These are phyloP conservation scores for Oplegnathus fasciatus DNA, from an alignment of 2,113 vertebrate genomes.

Conservation along the genomic window DNA sequence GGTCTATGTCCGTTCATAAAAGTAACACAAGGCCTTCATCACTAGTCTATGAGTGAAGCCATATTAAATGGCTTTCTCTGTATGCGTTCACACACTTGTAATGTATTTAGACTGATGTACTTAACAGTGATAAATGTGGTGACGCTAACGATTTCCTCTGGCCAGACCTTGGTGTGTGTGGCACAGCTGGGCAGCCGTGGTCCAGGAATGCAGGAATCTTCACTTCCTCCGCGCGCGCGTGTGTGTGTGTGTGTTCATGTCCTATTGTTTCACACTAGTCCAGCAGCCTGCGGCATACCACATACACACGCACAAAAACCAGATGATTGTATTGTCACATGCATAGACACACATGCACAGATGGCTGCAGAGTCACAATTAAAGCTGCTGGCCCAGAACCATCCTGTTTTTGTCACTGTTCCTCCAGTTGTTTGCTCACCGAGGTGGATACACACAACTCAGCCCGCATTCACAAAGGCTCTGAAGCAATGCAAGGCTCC, in stretches of 20 bases:
- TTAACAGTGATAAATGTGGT: slow-evolving; percentile 31
- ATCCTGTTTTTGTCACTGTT: slow-evolving; percentile 74
- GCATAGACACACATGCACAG: slow-evolving; percentile 47
- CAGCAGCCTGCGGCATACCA: slow-evolving; percentile 25
- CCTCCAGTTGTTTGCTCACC: slow-evolving; percentile 59
- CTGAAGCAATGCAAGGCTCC: background rate
- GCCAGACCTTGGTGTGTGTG: slow-evolving; percentile 22
- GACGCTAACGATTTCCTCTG: slow-evolving; percentile 26
- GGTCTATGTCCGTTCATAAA: background rate
- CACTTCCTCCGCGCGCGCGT: slow-evolving; percentile 73
- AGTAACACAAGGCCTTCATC: background rate
- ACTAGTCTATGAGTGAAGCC: background rate
- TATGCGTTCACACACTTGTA: background rate
- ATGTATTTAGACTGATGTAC: slow-evolving; percentile 6
- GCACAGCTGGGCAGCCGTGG: slow-evolving; percentile 64
- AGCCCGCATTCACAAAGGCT: background rate
- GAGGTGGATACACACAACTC: slow-evolving; percentile 16
- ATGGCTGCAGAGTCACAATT: slow-evolving; percentile 41
- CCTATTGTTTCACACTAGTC: slow-evolving; percentile 74
- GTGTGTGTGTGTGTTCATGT: slow-evolving; percentile 43
- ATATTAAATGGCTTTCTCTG: background rate
- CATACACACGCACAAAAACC: slow-evolving; percentile 33
- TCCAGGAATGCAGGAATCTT: slow-evolving; percentile 72
- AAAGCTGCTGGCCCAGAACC: slow-evolving; percentile 45
- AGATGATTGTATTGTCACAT: slow-evolving; percentile 51